Conservation (phyloP, 2,888 invertebrate genomes). For the Leucozona laternaria region DNA sequence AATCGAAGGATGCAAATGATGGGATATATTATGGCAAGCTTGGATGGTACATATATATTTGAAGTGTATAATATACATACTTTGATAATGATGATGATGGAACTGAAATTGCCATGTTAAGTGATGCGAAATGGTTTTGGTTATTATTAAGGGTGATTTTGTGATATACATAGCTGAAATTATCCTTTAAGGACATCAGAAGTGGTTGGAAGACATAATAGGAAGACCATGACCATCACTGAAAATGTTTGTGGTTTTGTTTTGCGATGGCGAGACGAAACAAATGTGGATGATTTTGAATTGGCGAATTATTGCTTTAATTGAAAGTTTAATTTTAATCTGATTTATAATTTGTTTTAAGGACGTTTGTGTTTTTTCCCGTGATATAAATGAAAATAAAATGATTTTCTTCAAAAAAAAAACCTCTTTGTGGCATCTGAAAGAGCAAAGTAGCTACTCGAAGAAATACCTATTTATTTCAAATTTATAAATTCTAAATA, state of each 20-base stretch:
- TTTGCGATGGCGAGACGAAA: neutral
- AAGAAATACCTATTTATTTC: too few species aligned
- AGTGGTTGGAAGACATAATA: slow-evolving; percentile 10
- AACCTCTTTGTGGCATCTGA: too few species aligned
- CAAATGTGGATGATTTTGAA: neutral
- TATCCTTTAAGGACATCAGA: slow-evolving; percentile 36
- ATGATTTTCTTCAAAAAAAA: too few species aligned
- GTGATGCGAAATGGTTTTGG: slow-evolving; percentile 63
- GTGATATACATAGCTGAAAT: slow-evolving; percentile 28
- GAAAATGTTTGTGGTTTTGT: slow-evolving; percentile 21
- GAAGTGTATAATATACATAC: neutral
- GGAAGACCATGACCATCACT: neutral
- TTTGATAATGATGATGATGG: slow-evolving; percentile 52
- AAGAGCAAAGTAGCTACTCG: too few species aligned
- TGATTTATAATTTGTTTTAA: neutral
- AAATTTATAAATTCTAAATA: too few species aligned
- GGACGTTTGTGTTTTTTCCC: too few species aligned
- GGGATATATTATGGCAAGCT: neutral
- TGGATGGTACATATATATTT: neutral
- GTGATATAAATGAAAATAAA: too few species aligned
- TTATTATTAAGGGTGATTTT: slow-evolving; percentile 53
- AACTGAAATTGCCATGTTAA: slow-evolving; percentile 61
- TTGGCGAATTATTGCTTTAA: neutral
- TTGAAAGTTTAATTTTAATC: neutral
- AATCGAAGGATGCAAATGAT: slow-evolving; percentile 51